These are phyloP conservation scores for Megalops atlanticus DNA, from an alignment of 2,113 vertebrate genomes.

Conservation along the genomic window DNA sequence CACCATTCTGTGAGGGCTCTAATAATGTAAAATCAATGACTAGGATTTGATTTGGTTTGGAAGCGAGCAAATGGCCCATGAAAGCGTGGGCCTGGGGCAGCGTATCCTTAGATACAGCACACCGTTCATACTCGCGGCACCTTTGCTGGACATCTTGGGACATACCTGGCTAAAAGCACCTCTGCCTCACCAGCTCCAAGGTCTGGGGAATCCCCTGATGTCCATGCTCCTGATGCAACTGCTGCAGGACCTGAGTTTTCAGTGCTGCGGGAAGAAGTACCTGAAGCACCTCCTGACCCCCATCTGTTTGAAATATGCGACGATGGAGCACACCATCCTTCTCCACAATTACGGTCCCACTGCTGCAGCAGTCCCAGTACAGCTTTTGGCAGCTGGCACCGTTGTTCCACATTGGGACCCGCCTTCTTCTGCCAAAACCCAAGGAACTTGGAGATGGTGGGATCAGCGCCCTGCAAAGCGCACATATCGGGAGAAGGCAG, in stretches of 20 bases:
- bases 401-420: no score
- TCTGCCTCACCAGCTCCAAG: no score
- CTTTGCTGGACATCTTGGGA: background rate
- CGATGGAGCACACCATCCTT: no score
- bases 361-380: background rate
- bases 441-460: no score
- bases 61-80: background rate
- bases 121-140: background rate
- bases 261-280: background rate
- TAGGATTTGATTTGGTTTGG: no score
- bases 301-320: no score
- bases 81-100: background rate
- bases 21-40: conserved; percentile 4
- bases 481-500: no score
- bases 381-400: no score
- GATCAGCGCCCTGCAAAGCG: no score
- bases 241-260: background rate
- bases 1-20: background rate
- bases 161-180: no score
- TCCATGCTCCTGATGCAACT: background rate
- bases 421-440: no score
- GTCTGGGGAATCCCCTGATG: background rate
- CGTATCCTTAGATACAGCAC: background rate
- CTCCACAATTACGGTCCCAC: conserved; percentile 1
- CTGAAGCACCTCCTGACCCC: background rate